Evolutionary conservation across 1,140 invertebrate genomes (phyloP).

Genomic region (Palaemon carinicauda): DNA sequence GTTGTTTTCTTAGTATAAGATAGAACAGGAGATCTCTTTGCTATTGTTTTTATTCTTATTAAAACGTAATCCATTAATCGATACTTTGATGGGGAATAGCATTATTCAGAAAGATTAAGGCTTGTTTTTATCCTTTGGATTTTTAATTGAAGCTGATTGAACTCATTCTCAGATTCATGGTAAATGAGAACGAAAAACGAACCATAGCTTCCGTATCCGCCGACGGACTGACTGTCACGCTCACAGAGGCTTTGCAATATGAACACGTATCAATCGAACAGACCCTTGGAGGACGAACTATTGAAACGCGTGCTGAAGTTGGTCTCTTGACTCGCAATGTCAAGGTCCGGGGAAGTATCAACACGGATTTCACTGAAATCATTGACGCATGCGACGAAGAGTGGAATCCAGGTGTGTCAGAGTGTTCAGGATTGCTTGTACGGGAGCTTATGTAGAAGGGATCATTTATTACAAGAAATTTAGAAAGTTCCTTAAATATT

Average conservation of each 20-base stretch:
- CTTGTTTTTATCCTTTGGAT: too few species aligned
- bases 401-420: constrained; percentile 28
- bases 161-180: constrained; percentile 6
- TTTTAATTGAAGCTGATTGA: too few species aligned
- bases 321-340: constrained; percentile 53
- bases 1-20: too few species aligned
- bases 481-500: too few species aligned
- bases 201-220: constrained; percentile 40
- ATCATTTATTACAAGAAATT: too few species aligned
- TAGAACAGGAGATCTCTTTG: too few species aligned
- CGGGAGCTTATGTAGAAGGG: too few species aligned
- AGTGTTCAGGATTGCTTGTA: too few species aligned
- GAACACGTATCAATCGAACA: constrained; percentile 49
- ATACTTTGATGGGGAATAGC: too few species aligned
- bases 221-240: constrained; percentile 41
- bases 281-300: constrained; percentile 31
- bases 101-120: too few species aligned
- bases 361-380: constrained; percentile 24
- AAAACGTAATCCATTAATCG: too few species aligned
- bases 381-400: constrained; percentile 26
- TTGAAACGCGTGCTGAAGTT: constrained; percentile 52
- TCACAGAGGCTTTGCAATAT: constrained; percentile 35
- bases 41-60: too few species aligned
- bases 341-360: constrained; percentile 49
- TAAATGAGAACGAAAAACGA: constrained; percentile 43